Base-by-base conservation (phyloP, 2,113 vertebrate genomes). In the Aegithalos caudatus region DNA sequence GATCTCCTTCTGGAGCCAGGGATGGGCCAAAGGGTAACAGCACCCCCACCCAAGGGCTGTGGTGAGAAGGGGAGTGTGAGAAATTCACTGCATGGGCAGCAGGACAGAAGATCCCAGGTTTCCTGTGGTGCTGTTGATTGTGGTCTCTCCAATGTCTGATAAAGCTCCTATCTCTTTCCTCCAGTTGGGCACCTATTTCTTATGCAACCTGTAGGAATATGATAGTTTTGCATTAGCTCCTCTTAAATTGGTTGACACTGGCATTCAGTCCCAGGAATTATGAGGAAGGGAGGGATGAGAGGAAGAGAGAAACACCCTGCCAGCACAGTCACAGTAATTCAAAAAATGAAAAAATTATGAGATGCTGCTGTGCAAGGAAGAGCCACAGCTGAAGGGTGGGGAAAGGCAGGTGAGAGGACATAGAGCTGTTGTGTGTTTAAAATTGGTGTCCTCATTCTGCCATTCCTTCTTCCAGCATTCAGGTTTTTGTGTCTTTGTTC, bases 321-420 rank as follows among this genome's bases (percentile, higher is more conserved):
- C 48, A 82, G 44, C 70, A 76, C 48, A 88, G 86, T 44, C 62
- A 86, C 20, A 21, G 48, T 37, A 65, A 82, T 79, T 88, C 61
- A 71, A 76, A 88, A 86, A 79, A 79, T 62, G 64, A 79, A 79
- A 87, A 60, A 81, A 71, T 33, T 53, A 78, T 40, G 82, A 90
- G 48, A 9, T 72, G 50, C 47, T 57, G 66, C 57, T 80, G 57
- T 80, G 62, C 61, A 71, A 28, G 61, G 67, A 33, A 82, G 20
- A 78, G 33, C 10, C 48, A 31, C 38, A 71, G 73, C 42, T 86
- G 33, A 74, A 21, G 37, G 25, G 23, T 42, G 28, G 31, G 54
- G 28, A 85, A 69, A 64, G 58, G 66, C 29, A 45, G 45, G 62
- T 48, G 35, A 60, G 74, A 69, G 44, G 24, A 72, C 54, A 35